Percentiles rank a stretch among this genome's conserved stretches.
These are phyloP conservation scores for Teleiodes luculella DNA, from an alignment of 2,888 invertebrate genomes.

Conservation along the genomic window DNA sequence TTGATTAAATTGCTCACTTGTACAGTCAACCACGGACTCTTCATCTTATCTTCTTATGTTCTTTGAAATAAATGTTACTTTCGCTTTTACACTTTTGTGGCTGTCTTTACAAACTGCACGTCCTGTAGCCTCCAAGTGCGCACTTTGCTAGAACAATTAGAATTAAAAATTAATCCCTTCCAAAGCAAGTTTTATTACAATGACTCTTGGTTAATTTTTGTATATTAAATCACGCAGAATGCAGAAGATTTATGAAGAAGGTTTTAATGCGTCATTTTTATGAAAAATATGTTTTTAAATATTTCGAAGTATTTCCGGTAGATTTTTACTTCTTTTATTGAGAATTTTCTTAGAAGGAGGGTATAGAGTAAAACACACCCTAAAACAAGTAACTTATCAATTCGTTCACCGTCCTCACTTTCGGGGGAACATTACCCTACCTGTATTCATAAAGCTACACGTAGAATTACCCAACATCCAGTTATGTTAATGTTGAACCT, in stretches of 20 bases:
- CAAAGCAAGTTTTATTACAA: slow-evolving; percentile 48
- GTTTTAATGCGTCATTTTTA: too few species aligned
- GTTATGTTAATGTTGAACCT: slow-evolving; percentile 71
- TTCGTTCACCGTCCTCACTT: neutral
- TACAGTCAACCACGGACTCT: slow-evolving; percentile 49
- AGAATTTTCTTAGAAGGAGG: neutral
- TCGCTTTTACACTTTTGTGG: neutral
- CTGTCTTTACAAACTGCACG: neutral
- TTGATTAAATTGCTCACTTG: slow-evolving; percentile 70
- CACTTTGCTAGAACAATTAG: slow-evolving; percentile 64
- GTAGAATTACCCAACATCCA: slow-evolving; percentile 64
- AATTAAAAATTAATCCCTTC: slow-evolving; percentile 71
- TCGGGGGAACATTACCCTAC: neutral
- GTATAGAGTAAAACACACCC: neutral
- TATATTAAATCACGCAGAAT: slow-evolving; percentile 25
- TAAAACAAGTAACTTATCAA: slow-evolving; percentile 3
- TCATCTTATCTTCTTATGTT: neutral
- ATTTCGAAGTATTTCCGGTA: too few species aligned
- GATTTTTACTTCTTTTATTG: too few species aligned
- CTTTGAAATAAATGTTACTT: neutral
- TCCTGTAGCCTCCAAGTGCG: slow-evolving; percentile 35
- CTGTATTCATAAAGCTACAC: slow-evolving; percentile 62
- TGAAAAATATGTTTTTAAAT: too few species aligned
- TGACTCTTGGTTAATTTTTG: slow-evolving; percentile 42
- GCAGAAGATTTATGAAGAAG: neutral